phyloP scores from a whole-genome alignment of 2,797 vertebrate species.

The Benthosema pterotum region DNA sequence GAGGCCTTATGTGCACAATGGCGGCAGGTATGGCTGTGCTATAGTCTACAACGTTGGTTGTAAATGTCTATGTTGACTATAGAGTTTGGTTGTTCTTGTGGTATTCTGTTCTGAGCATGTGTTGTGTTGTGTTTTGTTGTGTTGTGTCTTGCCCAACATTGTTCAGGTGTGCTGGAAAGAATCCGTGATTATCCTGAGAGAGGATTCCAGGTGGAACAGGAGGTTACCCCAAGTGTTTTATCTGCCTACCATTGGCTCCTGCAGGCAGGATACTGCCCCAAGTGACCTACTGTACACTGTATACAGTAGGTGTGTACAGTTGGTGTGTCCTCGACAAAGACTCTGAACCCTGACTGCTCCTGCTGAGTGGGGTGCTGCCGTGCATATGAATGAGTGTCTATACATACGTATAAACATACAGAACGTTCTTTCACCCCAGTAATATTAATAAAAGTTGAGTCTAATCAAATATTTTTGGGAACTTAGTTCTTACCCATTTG shows the following conservation, averaged over 20 bases:
- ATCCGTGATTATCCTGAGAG: slow-evolving; percentile 37
- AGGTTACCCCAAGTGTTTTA: slow-evolving; percentile 29
- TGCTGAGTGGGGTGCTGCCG: no score
- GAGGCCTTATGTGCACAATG: no score
- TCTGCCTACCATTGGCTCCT: slow-evolving; percentile 39
- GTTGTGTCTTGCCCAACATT: slow-evolving; percentile 2
- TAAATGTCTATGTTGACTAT: no score
- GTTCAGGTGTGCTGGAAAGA: slow-evolving; percentile 38
- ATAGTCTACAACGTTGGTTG: no score
- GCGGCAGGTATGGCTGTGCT: no score
- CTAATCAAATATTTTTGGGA: no score
- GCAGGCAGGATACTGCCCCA: slow-evolving; percentile 29
- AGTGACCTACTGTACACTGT: slow-evolving; percentile 23
- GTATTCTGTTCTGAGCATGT: not conserved
- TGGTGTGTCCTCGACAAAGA: not conserved
- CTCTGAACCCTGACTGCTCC: no score
- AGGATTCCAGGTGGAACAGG: slow-evolving; percentile 49
- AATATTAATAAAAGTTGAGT: no score
- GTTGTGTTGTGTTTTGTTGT: not conserved
- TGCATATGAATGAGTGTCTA: no score
- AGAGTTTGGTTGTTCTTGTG: not conserved
- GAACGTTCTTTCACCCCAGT: no score
- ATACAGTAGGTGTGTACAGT: not conserved
- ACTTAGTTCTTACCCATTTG: no score
- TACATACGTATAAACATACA: no score